These are phyloP conservation scores for Cenopis cana DNA, from an alignment of 2,888 invertebrate species.

Conservation along the genomic window DNA sequence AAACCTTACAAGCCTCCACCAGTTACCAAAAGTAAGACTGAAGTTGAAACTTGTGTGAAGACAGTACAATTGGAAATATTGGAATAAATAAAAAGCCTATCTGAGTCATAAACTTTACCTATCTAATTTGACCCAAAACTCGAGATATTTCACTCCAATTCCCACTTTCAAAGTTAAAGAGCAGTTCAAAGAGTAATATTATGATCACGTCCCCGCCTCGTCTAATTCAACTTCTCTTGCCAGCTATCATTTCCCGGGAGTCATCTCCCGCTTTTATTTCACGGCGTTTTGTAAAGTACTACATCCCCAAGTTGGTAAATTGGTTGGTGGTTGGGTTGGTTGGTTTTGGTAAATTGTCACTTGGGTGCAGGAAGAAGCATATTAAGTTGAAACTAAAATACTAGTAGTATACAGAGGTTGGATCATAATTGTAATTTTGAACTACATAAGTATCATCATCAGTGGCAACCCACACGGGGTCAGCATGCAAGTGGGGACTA, in stretches of 20 bases:
- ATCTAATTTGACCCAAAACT: not conserved
- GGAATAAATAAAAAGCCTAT: too few species aligned
- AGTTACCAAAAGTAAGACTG: too few species aligned
- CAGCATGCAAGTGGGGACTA: too few species aligned
- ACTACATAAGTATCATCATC: not conserved
- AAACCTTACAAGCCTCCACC: too few species aligned
- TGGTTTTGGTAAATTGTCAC: constrained; percentile 53
- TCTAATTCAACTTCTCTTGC: constrained; percentile 72
- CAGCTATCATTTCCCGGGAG: constrained; percentile 67
- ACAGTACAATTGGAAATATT: too few species aligned
- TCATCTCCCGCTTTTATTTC: constrained; percentile 58
- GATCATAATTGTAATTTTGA: not conserved
- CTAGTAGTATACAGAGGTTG: not conserved
- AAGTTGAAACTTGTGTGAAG: too few species aligned
- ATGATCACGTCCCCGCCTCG: constrained; percentile 62
- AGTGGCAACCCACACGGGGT: too few species aligned
- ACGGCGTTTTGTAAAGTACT: constrained; percentile 58
- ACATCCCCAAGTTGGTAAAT: constrained; percentile 53
- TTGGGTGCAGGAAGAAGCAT: constrained; percentile 5
- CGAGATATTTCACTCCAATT: constrained; percentile 15
- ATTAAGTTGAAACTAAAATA: not conserved
- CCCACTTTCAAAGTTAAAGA: constrained; percentile 42
- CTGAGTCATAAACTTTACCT: not conserved
- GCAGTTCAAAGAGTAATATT: constrained; percentile 53
- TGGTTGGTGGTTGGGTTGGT: too few species aligned